Evolutionary conservation across 2,113 vertebrate genomes (phyloP), one percentile per base, ranked within the genome.

Genomic region (Etia nguti): DNA sequence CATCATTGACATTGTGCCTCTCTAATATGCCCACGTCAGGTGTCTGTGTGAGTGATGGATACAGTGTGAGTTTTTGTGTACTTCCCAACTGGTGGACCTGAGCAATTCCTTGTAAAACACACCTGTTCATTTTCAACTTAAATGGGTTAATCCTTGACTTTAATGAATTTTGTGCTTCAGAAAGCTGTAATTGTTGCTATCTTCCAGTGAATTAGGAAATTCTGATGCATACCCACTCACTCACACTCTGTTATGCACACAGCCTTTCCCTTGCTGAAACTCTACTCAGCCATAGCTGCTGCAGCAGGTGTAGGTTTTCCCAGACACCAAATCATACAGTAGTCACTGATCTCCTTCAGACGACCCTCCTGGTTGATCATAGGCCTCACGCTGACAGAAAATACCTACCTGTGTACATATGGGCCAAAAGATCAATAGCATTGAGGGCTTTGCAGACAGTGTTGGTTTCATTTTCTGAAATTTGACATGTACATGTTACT

Each of bases 291-390:
- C 11, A 15, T 60, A 87, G 46, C 38, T 4, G 11, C 20, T 8
- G 16, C 20, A 41, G 65, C 34, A 38, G 90, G 86, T 93, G 86
- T 91, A 65, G 73, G 50, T 75, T 93, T 92, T 77, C 73, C 16
- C n/a, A 5, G 50, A 83, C 20, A 7, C 36, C 20, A 56, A 57
- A 73, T 68, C 13, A 5, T 70, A 60, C 79, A 80, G 48, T 65
- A 48, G 86, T 90, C 92, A 86, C 50, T 75, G 86, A 92, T 90
- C 89, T 81, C 65, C 79, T 73, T 43, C 56, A 77, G 75, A 16
- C 11, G 48, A 86, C 88, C 86, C 50, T 56, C 2, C 36, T 31
- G 36, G 54, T 48, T 73, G 3, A 22, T 68, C 68, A 8, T n/a
- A 43, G 68, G 15, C 68, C 54, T 60, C 22, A 11, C 11, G 5